Base-by-base conservation (phyloP, 2,113 vertebrate species). In the Electrona antarctica region DNA sequence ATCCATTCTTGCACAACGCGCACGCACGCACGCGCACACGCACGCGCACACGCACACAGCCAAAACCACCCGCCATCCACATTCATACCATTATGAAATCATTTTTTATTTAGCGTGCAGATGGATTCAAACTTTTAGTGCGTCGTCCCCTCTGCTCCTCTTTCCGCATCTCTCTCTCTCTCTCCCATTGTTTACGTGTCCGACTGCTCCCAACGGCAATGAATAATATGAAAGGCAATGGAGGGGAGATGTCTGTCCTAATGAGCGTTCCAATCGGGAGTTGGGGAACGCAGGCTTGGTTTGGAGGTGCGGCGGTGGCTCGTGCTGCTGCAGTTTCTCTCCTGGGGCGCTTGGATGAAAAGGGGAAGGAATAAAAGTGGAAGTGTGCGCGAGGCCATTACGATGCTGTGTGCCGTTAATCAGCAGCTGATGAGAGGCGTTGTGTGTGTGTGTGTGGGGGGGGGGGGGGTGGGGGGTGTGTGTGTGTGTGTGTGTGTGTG, bases 351-450 rank as follows among this genome's bases (percentile, higher is more conserved):
- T 3, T 4, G 59, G 71, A 76, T 83, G 85, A 73, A 82, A 81
- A 76, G 80, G 58, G 73, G 75, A 85, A 86, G 81, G 84, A 82
- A 86, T 80, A 87, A 86, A 80, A 80, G 80, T 74, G 72, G 82
- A 76, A 41, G 80, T 77, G 76, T 64, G 54, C 1, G 48, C 77
- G 10, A 74, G 77, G 76, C 86, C 85, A 90, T 88, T 83, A 88
- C 50, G 74, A 65, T 77, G 73, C 64, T 69, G 78, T 82, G 82
- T 88, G 78, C 80, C 82, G 87, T 90, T 89, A 91, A 89, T 91
- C 90, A 90, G 89, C 8, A 0, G 71, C 73, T 89, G 86, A 90
- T 87, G 85, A 88, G 89, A 82, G 79, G 79, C 78, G 74, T 41
- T n/a, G 28, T 58, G 8, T 58, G 14, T 10, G 10, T 56, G 54